Evolutionary conservation across 2,888 invertebrate species (phyloP).

Genomic region (Cataglyphis cursor): DNA sequence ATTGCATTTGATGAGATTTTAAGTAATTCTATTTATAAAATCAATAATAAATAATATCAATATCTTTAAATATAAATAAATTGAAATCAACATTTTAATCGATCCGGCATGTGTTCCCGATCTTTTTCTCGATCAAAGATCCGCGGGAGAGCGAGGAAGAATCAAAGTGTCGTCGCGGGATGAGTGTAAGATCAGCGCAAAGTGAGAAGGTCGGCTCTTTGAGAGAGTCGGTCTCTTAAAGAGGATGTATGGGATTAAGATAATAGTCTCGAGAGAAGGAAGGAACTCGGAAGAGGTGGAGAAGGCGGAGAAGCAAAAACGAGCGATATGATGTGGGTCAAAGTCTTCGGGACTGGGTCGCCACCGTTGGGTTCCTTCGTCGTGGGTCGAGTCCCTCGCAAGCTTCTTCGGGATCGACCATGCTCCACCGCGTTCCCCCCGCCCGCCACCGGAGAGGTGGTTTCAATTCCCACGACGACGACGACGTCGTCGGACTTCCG

Average conservation of each 20-base stretch:
- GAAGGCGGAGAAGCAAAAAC: conserved; percentile 82
- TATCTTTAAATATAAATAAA: neutral
- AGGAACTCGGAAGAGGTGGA: conserved; percentile 78
- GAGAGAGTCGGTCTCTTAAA: conserved; percentile 79
- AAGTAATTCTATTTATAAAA: neutral
- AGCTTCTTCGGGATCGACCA: conserved; percentile 74
- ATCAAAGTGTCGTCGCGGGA: conserved; percentile 30
- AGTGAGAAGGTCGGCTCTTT: conserved; percentile 23
- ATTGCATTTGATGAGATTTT: neutral
- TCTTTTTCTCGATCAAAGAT: conserved; percentile 15
- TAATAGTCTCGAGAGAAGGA: conserved; percentile 85
- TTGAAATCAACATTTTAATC: neutral
- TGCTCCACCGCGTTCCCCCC: conserved; percentile 40
- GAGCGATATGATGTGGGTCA: conserved; percentile 86
- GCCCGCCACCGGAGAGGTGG: conserved; percentile 59
- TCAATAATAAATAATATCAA: neutral
- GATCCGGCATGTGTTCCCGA: neutral
- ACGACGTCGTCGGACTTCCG: conserved; percentile 48
- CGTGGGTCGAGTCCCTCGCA: conserved; percentile 72
- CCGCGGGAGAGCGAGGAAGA: conserved; percentile 7
- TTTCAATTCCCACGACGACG: conserved; percentile 72
- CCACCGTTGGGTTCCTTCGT: conserved; percentile 78
- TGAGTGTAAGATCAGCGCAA: conserved; percentile 27
- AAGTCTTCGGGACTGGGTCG: conserved; percentile 84
- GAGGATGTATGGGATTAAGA: conserved; percentile 86